These are phyloP conservation scores for Aphidius ervi DNA, from an alignment of 1,140 invertebrate species.

Conservation along the genomic window DNA sequence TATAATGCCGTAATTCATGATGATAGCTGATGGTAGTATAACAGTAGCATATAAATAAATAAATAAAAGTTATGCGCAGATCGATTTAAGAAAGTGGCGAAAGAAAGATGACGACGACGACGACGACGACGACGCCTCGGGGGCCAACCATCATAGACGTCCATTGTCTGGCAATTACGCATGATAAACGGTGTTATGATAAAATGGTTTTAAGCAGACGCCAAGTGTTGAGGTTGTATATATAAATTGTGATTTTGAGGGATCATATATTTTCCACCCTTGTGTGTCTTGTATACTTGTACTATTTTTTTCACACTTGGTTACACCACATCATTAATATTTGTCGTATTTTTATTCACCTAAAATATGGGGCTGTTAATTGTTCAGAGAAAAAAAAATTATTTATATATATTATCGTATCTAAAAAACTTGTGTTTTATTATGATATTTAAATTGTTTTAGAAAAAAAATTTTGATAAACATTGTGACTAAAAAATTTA, in stretches of 20 bases:
- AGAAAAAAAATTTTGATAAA: too few relatives aligned
- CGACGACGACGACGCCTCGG: background rate
- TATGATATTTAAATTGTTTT: too few relatives aligned
- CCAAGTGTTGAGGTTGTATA: constrained; percentile 24
- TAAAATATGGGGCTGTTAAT: too few relatives aligned
- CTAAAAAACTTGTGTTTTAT: too few relatives aligned
- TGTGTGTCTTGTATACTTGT: constrained; percentile 5
- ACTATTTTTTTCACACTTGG: constrained; percentile 1
- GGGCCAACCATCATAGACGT: constrained; percentile 11
- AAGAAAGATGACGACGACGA: background rate
- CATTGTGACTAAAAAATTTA: too few relatives aligned
- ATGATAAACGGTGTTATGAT: constrained; percentile 43
- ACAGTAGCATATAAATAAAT: too few relatives aligned
- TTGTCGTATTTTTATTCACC: background rate
- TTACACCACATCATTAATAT: background rate
- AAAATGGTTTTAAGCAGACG: constrained; percentile 36
- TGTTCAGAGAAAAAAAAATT: too few relatives aligned
- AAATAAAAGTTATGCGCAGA: background rate
- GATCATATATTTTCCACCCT: constrained; percentile 23
- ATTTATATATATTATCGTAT: too few relatives aligned
- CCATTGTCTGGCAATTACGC: constrained; percentile 25
- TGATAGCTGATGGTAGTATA: too few relatives aligned
- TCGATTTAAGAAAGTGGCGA: background rate
- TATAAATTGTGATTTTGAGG: constrained; percentile 34
- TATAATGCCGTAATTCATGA: too few relatives aligned